Conservation (phyloP, 2,113 vertebrate genomes). For the Anolis sagrei region DNA sequence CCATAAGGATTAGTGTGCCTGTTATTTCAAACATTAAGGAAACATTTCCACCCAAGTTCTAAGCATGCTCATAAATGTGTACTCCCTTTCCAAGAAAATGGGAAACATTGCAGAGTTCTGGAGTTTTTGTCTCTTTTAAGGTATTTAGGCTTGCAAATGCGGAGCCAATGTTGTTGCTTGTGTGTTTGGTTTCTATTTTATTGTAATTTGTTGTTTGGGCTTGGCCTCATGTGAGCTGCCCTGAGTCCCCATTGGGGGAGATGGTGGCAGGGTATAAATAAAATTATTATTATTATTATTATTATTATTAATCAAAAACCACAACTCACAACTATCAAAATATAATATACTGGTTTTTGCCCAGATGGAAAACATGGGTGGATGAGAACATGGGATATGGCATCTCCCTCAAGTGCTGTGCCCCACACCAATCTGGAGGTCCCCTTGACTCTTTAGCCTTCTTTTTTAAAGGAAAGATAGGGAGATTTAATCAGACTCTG, state of each 20-base stretch:
- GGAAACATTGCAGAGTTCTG: conserved; percentile 19
- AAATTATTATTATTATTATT: no score
- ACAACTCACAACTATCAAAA: neutral
- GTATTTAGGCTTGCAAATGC: neutral
- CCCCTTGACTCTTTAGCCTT: neutral
- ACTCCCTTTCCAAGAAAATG: conserved; percentile 48
- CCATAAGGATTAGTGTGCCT: neutral
- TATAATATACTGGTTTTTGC: neutral
- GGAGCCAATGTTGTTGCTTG: neutral
- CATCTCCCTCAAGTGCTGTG: neutral
- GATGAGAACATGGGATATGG: neutral
- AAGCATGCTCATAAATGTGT: neutral
- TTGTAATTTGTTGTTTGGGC: no score
- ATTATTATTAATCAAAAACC: no score
- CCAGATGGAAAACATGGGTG: neutral
- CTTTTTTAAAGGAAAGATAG: neutral
- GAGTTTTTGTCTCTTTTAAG: neutral
- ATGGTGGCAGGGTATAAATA: no score
- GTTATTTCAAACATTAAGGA: neutral
- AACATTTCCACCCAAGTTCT: neutral
- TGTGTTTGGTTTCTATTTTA: no score
- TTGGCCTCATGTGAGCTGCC: no score
- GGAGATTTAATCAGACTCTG: neutral
- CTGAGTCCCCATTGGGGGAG: no score
- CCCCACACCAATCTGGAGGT: neutral